Evolutionary conservation across 2,797 vertebrate genomes (phyloP), one percentile per base, ranked within the genome.

Genomic region (Crocodylus rhombifer): DNA sequence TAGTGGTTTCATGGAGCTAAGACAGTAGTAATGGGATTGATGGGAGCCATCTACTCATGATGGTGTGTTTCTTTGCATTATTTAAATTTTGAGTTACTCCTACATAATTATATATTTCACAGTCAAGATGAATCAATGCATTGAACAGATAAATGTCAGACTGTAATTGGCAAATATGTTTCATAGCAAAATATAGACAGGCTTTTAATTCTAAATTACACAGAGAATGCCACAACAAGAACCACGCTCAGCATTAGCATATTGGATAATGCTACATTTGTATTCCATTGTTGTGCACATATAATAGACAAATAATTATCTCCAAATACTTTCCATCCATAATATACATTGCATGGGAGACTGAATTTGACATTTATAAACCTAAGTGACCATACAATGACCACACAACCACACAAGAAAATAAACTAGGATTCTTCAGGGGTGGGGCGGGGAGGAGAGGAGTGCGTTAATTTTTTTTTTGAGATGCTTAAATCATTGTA

Each of bases 31-130:
- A 93, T 77, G 23, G 2, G 4, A 84, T 87, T 90, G 79, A 96
- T 94, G 26, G 18, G 69, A 91, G 85, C 5, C 23, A 91, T 89
- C 20, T 75, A 62, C 14, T 91, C n/a, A 65, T 81, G 73, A 82
- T 17, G 26, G 14, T 80, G 83, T 73, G 55, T 92, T 95, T 89
- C 30, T 90, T 87, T 90, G 77, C 28, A 80, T 95, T 94, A 91
- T 96, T 94, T 94, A 97, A 92, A 88, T 65, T 93, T 96, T 89
- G 5, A 92, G 91, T 88, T 96, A 91, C 14, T 87, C 30, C 78
- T 88, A 79, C 60, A 78, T 90, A 95, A 86, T 86, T 91, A 88
- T 11, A 2, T 77, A 82, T 92, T 87, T 91, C 61, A 67, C 25
- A 94, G 67, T 93, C 80, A 94, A 91, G 63, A 89, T 82, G n/a